Base-by-base conservation (phyloP, 2,888 invertebrate species). In the Formica aserva region DNA sequence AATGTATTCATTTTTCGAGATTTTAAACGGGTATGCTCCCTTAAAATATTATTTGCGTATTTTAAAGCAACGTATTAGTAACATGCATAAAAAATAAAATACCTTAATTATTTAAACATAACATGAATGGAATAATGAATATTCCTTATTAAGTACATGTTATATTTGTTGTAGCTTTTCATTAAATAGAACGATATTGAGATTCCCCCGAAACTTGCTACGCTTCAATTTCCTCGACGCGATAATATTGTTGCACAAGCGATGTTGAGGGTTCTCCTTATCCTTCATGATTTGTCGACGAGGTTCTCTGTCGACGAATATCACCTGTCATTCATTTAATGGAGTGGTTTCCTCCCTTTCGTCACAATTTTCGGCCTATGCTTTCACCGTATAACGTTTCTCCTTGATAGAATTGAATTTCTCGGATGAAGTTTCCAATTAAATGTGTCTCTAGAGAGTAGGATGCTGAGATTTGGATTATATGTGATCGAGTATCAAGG, bases 311-410 rank as follows among this genome's bases (percentile, higher is more conserved):
- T 62, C n/a, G 29, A 1, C 22, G 52, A 65, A 57, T 55, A 69
- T 82, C 38, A 57, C 83, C 60, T 76, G 57, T 83, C 80, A 72
- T 18, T 72, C 48, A 62, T 48, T 57, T 77, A 71, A 78, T 35
- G 81, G 63, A 66, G 57, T 29, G 22, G 32, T 26, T 18, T 65
- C 13, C 26, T 38, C 32, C 11, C 11, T 62, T 18, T 22, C 1
- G 11, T 35, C 26, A 35, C 29, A 41, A 41, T 41, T 57, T 48
- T 22, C 52, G 13, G 8, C 32, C 3, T 26, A 9, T 22, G 22
- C 26, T 69, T 48, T 48, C n/a, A 18, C 2, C 48, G n/a, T 4
- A 18, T 5, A 6, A 1, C 18, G 6, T 69, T 32, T 67, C 26
- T n/a, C 11, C 2, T 15, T 55, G 26, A 52, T 71, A 57, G 38